Conservation (phyloP, 1,140 invertebrate species). For the Trichonephila clavipes region DNA sequence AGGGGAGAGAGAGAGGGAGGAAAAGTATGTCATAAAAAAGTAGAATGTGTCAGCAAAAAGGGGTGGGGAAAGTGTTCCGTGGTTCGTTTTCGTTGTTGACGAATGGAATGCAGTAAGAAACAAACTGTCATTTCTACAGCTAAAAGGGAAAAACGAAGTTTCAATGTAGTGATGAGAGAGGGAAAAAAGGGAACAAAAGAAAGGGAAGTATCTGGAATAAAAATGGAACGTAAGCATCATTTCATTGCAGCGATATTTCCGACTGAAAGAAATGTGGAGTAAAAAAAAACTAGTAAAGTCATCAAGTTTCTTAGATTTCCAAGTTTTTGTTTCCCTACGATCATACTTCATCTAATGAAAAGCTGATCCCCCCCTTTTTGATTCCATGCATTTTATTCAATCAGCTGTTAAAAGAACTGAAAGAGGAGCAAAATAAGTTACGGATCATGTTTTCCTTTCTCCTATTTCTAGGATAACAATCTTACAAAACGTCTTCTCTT, state of each 20-base stretch:
- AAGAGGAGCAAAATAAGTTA: too few species aligned
- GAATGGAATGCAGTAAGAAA: neutral
- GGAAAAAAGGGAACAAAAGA: neutral
- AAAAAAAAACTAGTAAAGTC: neutral
- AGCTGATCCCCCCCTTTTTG: neutral
- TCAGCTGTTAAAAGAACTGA: too few species aligned
- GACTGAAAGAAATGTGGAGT: neutral
- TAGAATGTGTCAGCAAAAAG: neutral
- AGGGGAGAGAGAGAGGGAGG: too few species aligned
- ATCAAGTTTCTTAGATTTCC: neutral
- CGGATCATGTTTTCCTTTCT: too few species aligned
- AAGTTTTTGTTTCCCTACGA: neutral
- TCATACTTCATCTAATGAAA: neutral
- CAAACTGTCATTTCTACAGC: neutral
- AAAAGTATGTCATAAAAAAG: neutral
- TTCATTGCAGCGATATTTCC: neutral
- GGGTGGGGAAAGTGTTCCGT: too few species aligned
- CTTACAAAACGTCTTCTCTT: too few species aligned
- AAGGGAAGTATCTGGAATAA: neutral
- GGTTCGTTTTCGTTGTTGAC: neutral
- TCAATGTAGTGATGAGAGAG: neutral
- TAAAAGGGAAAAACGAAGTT: neutral
- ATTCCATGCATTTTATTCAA: too few species aligned
- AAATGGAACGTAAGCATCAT: neutral
- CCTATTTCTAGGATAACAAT: too few species aligned